phyloP scores from a whole-genome alignment of 1,140 invertebrate species.

The Magallana angulata region DNA sequence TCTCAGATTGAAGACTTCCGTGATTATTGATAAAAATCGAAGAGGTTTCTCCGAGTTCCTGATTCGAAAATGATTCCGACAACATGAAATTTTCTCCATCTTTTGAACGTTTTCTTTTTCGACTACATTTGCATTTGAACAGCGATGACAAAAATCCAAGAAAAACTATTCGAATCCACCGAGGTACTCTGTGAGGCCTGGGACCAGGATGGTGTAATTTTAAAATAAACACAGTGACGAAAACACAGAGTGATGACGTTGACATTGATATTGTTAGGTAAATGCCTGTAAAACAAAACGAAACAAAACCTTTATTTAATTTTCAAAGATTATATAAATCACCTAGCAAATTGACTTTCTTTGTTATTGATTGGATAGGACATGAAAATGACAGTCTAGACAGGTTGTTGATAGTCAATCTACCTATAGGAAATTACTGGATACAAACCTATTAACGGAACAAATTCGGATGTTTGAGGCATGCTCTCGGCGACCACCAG shows the following conservation, averaged over 20 bases:
- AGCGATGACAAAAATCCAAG: slow-evolving; percentile 60
- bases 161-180: slow-evolving; percentile 62
- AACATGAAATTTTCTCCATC: not conserved
- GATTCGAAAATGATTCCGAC: not conserved
- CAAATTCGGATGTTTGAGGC: slow-evolving; percentile 78
- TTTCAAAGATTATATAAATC: too few relatives aligned
- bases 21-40: not conserved
- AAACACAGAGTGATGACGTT: slow-evolving; percentile 82
- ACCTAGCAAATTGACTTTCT: not conserved
- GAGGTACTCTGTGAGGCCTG: slow-evolving; percentile 69
- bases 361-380: not conserved
- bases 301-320: too few relatives aligned
- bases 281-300: slow-evolving; percentile 69
- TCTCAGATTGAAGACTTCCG: not conserved
- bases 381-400: not conserved
- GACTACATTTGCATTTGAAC: slow-evolving; percentile 58
- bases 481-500: slow-evolving; percentile 78
- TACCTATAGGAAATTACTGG: not conserved
- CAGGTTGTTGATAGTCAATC: not conserved
- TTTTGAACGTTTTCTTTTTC: slow-evolving; percentile 1
- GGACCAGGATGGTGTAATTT: slow-evolving; percentile 74
- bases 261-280: slow-evolving; percentile 79
- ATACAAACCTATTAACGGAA: slow-evolving; percentile 89
- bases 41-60: not conserved
- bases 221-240: slow-evolving; percentile 81